Percentiles rank a stretch among this genome's conserved stretches.
Evolutionary conservation across 1,140 invertebrate species (phyloP).

Genomic region (Glomeris maerens): DNA sequence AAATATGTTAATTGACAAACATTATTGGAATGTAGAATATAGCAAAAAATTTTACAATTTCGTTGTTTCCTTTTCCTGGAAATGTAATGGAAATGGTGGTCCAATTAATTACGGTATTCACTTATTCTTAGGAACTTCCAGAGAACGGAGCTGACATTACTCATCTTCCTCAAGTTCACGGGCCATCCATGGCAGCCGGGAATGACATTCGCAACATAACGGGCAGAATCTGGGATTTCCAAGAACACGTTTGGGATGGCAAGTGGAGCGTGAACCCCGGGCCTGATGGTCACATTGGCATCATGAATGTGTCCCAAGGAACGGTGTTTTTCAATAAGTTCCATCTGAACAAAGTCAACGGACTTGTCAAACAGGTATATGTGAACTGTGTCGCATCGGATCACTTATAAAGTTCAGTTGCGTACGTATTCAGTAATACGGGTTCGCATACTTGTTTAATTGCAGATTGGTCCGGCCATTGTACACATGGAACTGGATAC

Average conservation of each 20-base stretch:
- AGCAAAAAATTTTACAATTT: neutral
- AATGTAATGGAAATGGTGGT: too few species aligned
- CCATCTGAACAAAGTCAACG: conserved; percentile 36
- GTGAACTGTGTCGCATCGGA: too few species aligned
- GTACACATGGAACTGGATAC: conserved; percentile 45
- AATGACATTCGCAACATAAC: conserved; percentile 29
- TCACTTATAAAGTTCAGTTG: too few species aligned
- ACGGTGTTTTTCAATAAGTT: conserved; percentile 40
- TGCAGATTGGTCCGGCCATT: conserved; percentile 62
- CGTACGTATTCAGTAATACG: too few species aligned
- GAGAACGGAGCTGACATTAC: conserved; percentile 79
- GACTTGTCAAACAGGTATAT: conserved; percentile 43
- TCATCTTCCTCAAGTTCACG: conserved; percentile 62
- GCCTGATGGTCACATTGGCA: conserved; percentile 41
- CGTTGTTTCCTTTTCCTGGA: neutral
- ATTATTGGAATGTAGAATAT: neutral
- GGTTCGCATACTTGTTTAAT: conserved; percentile 14
- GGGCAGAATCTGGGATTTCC: conserved; percentile 25
- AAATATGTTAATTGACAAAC: too few species aligned
- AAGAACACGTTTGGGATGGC: conserved; percentile 30
- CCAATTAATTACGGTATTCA: too few species aligned
- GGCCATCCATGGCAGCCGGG: conserved; percentile 41
- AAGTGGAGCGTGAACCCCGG: conserved; percentile 28
- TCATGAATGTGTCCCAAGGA: conserved; percentile 41
- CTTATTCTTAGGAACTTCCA: conserved; percentile 57